Conservation (phyloP, 1,140 invertebrate species). For the Leptonema lineaticorne region DNA sequence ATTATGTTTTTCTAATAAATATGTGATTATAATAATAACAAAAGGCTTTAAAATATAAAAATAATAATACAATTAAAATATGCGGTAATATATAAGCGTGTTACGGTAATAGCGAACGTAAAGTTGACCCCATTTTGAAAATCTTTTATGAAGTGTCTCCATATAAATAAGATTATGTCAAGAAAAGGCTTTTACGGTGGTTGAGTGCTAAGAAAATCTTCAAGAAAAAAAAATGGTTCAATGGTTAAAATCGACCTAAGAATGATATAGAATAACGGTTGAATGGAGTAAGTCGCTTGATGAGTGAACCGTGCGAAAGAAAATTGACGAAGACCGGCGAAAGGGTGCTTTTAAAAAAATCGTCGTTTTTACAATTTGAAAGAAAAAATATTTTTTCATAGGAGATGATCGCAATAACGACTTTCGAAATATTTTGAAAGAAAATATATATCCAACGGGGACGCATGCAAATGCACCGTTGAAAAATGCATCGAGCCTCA, state of each 20-base stretch:
- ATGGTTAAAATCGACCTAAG: neutral
- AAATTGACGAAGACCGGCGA: neutral
- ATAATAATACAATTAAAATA: too few species aligned
- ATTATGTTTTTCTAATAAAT: too few species aligned
- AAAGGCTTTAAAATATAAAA: too few species aligned
- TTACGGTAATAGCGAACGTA: too few species aligned
- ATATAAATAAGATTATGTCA: constrained; percentile 11
- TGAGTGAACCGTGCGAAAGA: constrained; percentile 22
- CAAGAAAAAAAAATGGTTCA: neutral
- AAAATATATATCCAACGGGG: too few species aligned
- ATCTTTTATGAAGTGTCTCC: neutral
- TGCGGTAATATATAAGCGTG: too few species aligned
- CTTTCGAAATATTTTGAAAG: too few species aligned
- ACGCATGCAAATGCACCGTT: too few species aligned
- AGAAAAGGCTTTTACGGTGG: neutral
- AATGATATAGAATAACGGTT: constrained; percentile 9
- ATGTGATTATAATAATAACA: too few species aligned
- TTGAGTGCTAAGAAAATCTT: neutral
- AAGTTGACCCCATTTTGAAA: neutral
- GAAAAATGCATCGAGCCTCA: neutral
- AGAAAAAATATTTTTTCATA: neutral
- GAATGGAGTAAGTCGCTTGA: constrained; percentile 13
- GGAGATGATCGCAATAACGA: too few species aligned
- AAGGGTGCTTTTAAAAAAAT: constrained; percentile 5
- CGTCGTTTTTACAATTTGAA: constrained; percentile 1